Evolutionary conservation across 1,140 invertebrate genomes (phyloP).

Genomic region (Choristoneura fumiferana): DNA sequence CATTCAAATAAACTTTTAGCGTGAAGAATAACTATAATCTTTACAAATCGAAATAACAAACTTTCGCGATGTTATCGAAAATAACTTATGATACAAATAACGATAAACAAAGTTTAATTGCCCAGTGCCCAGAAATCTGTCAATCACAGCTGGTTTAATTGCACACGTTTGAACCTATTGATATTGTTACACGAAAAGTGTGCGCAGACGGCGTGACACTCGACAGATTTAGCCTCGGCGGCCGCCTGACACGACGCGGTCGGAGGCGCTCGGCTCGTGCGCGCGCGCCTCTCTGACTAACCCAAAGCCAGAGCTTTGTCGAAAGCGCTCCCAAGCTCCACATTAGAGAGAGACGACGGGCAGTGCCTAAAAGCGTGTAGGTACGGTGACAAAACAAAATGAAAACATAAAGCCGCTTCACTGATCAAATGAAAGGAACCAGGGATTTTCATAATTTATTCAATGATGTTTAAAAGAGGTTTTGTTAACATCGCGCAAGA

Average conservation of each 20-base stretch:
- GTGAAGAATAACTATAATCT: background rate
- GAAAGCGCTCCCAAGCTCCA: conserved; percentile 51
- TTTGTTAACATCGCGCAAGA: background rate
- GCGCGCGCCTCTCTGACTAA: conserved; percentile 66
- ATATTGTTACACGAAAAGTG: conserved; percentile 1
- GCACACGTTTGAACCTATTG: background rate
- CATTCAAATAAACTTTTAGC: background rate
- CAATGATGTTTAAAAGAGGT: background rate
- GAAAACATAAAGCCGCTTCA: background rate
- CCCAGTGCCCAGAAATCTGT: conserved; percentile 23
- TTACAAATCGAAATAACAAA: conserved; percentile 10
- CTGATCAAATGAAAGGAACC: conserved; percentile 3
- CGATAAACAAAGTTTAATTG: background rate
- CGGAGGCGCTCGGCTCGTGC: conserved; percentile 49
- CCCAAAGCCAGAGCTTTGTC: conserved; percentile 33
- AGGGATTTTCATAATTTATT: conserved; percentile 9
- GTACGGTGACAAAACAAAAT: conserved; percentile 13
- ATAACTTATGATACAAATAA: conserved; percentile 18
- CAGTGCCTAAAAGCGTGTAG: conserved; percentile 12
- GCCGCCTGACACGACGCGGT: background rate
- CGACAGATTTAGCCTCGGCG: conserved; percentile 31
- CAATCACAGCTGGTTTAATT: background rate
- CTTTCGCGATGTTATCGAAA: conserved; percentile 31
- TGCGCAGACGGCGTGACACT: conserved; percentile 28
- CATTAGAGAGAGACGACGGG: conserved; percentile 33